These are phyloP conservation scores for Trimorus sp. DNA, from an alignment of 2,888 invertebrate species.

Conservation along the genomic window DNA sequence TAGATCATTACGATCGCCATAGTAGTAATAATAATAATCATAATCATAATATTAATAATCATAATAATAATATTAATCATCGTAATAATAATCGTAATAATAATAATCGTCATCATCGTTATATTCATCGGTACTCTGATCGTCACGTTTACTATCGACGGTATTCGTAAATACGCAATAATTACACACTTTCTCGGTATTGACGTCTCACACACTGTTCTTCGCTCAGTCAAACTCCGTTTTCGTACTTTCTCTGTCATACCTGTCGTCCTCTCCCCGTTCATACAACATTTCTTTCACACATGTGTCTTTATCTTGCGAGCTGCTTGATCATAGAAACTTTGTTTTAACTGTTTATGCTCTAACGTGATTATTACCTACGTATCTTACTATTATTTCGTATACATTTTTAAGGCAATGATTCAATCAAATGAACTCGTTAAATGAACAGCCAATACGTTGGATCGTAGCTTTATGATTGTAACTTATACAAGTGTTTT, in stretches of 20 bases:
- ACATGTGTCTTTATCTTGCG: slow-evolving; percentile 68
- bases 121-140: slow-evolving; percentile 67
- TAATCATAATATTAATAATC: slow-evolving; percentile 52
- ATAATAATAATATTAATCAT: slow-evolving; percentile 70
- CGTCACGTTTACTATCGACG: slow-evolving; percentile 59
- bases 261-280: slow-evolving; percentile 55
- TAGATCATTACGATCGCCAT: slow-evolving; percentile 58
- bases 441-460: slow-evolving; percentile 80
- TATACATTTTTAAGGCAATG: slow-evolving; percentile 82
- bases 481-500: slow-evolving; percentile 31
- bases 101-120: slow-evolving; percentile 68
- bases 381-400: slow-evolving; percentile 82
- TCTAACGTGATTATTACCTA: slow-evolving; percentile 82
- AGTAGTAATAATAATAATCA: slow-evolving; percentile 56
- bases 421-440: slow-evolving; percentile 82
- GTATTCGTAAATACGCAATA: slow-evolving; percentile 77
- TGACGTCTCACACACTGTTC: slow-evolving; percentile 67
- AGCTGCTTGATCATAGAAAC: slow-evolving; percentile 79
- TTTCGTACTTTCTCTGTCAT: slow-evolving; percentile 54
- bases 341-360: slow-evolving; percentile 77
- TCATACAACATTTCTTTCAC: slow-evolving; percentile 59
- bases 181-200: slow-evolving; percentile 76
- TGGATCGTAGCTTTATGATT: slow-evolving; percentile 68
- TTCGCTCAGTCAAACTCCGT: slow-evolving; percentile 63
- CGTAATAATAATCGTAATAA: slow-evolving; percentile 54